Evolutionary conservation across 2,113 vertebrate genomes (phyloP).

Genomic region (Esox niger): DNA sequence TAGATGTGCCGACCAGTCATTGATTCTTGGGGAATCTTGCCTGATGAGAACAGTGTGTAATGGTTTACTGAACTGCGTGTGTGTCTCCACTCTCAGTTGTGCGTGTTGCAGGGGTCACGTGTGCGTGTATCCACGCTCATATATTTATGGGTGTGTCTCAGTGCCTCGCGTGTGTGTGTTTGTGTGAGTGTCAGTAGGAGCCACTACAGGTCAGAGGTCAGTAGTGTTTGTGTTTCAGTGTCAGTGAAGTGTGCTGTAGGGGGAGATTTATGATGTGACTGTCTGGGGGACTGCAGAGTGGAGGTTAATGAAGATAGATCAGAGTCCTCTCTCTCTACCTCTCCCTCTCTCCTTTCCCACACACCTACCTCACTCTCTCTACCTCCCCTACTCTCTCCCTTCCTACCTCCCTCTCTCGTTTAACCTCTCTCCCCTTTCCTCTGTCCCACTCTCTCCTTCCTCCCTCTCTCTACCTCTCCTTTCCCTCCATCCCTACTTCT

Average conservation of each 20-base stretch:
- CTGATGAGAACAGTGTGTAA: no score
- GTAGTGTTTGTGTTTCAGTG: conserved; percentile 80
- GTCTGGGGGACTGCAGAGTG: conserved; percentile 74
- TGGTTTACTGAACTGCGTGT: background rate
- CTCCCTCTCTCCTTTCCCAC: background rate
- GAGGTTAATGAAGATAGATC: conserved; percentile 79
- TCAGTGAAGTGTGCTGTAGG: conserved; percentile 78
- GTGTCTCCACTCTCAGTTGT: no score
- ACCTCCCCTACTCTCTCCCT: conserved; percentile 22
- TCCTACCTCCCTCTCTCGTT: no score
- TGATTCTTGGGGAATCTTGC: no score
- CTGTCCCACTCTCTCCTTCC: no score
- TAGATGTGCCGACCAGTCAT: no score
- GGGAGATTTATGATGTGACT: conserved; percentile 80
- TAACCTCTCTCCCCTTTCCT: no score
- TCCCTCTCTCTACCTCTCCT: no score
- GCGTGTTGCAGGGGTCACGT: background rate
- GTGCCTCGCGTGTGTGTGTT: conserved; percentile 21
- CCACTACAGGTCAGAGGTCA: conserved; percentile 73
- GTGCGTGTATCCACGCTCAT: conserved; percentile 30
- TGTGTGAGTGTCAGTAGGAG: conserved; percentile 65
- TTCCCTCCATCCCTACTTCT: conserved; percentile 31
- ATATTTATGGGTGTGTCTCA: conserved; percentile 34
- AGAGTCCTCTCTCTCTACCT: conserved; percentile 65
- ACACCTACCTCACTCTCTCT: background rate